Conservation (phyloP, 2,888 invertebrate genomes). For the Erebia epiphron region DNA sequence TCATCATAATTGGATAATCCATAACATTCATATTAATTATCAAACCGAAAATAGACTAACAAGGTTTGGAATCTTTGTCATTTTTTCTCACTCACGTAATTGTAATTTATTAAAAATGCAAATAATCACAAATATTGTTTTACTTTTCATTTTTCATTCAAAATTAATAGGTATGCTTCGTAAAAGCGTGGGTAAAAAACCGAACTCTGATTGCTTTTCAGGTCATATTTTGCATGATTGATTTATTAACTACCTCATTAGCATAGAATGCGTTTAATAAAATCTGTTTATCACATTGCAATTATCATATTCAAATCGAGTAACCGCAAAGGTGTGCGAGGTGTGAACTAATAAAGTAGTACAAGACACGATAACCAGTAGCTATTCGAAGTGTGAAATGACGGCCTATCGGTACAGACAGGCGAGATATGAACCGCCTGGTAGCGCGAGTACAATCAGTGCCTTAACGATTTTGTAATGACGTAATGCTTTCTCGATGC, state of each 20-base stretch:
- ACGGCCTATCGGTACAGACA: slow-evolving; percentile 44
- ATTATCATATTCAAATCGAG: slow-evolving; percentile 24
- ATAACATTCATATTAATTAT: too few relatives aligned
- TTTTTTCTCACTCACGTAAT: too few relatives aligned
- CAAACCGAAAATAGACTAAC: too few relatives aligned
- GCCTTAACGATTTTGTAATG: too few relatives aligned
- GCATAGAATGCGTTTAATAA: background rate
- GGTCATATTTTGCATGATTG: background rate
- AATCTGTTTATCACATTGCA: slow-evolving; percentile 19
- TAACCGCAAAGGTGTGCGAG: slow-evolving; percentile 26
- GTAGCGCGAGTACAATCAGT: slow-evolving; percentile 33
- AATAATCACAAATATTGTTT: too few relatives aligned
- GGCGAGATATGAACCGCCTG: slow-evolving; percentile 13
- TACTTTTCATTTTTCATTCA: too few relatives aligned
- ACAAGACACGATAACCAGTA: slow-evolving; percentile 58
- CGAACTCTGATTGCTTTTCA: background rate
- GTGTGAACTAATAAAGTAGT: slow-evolving; percentile 21
- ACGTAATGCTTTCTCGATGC: too few relatives aligned
- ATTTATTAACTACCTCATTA: background rate
- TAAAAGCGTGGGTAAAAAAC: background rate
- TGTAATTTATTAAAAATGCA: too few relatives aligned
- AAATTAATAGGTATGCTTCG: too few relatives aligned
- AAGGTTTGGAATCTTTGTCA: too few relatives aligned
- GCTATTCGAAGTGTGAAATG: slow-evolving; percentile 69
- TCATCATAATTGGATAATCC: too few relatives aligned